Percentiles rank a stretch among this genome's conserved stretches.
phyloP scores from a whole-genome alignment of 1,140 invertebrate genomes.

The Lasioglossum albipes region DNA sequence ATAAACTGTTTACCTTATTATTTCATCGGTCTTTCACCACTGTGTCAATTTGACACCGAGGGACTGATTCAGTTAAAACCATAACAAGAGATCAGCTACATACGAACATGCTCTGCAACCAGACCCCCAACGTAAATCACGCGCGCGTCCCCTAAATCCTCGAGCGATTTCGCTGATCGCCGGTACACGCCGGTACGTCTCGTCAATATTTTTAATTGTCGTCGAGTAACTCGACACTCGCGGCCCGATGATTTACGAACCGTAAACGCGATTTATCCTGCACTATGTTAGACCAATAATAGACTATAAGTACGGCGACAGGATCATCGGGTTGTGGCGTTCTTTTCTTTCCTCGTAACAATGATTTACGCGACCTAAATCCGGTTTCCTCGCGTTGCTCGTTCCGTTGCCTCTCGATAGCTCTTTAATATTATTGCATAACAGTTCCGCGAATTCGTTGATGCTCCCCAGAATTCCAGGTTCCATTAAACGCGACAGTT shows the following conservation, averaged over 20 bases:
- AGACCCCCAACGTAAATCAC: neutral
- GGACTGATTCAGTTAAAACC: too few relatives aligned
- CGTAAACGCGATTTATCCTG: conserved; percentile 21
- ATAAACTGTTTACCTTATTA: too few relatives aligned
- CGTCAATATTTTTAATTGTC: conserved; percentile 22
- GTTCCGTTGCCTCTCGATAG: neutral
- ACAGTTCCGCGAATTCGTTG: neutral
- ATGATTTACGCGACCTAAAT: neutral
- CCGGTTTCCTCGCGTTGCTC: too few relatives aligned
- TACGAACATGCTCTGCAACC: neutral
- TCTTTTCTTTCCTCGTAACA: neutral
- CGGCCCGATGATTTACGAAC: neutral
- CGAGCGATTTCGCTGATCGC: neutral
- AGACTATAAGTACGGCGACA: neutral
- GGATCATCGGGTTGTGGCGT: neutral
- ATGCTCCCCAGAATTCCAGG: too few relatives aligned
- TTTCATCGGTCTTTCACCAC: too few relatives aligned
- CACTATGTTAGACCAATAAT: neutral
- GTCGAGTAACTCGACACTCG: neutral
- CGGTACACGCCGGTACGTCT: too few relatives aligned
- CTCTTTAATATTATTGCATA: neutral
- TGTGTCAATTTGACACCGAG: too few relatives aligned
- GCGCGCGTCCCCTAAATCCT: neutral
- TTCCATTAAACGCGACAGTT: neutral
- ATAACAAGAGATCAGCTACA: neutral